Evolutionary conservation across 1,140 invertebrate genomes (phyloP).

Genomic region (Solenopsis invicta): DNA sequence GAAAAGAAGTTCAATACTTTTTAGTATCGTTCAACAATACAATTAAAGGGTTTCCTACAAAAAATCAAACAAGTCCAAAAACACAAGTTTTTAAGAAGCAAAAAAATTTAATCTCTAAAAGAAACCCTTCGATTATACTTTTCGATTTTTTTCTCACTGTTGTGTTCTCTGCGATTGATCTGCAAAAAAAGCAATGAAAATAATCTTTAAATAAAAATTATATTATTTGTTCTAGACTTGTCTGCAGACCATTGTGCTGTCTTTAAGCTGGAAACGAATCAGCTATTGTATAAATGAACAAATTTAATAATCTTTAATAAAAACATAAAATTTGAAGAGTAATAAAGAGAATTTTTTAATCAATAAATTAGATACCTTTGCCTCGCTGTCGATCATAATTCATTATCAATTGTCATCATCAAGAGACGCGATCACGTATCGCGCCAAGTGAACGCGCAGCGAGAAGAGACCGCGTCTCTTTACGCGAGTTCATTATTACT

Average conservation of each 20-base stretch:
- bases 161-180: not conserved
- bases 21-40: not conserved
- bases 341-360: conserved; percentile 78
- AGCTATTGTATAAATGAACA: conserved; percentile 88
- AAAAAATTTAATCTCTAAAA: no score
- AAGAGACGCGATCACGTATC: no score
- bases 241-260: conserved; percentile 84
- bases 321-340: conserved; percentile 86
- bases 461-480: no score
- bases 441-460: no score
- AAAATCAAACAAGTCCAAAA: no score
- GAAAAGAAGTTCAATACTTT: conserved; percentile 1
- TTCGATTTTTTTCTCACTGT: not conserved
- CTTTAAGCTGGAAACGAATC: conserved; percentile 86
- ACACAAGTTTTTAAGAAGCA: no score
- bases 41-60: not conserved
- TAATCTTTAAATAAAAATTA: conserved; percentile 17
- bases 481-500: no score
- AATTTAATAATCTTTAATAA: conserved; percentile 88
- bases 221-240: conserved; percentile 82
- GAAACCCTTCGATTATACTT: not conserved
- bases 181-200: conserved; percentile 1
- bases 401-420: not conserved
- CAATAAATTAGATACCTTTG: conserved; percentile 40
- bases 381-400: not conserved